These are phyloP conservation scores for Gisinianus flammeolus DNA, from an alignment of 2,888 invertebrate genomes.

Conservation along the genomic window DNA sequence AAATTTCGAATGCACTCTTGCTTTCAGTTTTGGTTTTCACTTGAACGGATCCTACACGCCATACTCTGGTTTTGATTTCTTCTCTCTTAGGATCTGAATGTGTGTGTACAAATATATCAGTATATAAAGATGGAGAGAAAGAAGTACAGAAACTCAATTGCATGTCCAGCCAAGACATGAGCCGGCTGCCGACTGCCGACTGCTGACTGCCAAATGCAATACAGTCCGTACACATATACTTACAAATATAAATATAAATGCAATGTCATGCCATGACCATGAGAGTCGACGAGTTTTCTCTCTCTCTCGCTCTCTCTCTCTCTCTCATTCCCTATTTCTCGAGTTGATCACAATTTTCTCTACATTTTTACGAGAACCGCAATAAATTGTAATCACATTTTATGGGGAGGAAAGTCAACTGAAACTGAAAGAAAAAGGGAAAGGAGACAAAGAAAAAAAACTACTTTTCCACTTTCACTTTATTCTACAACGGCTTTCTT, in stretches of 20 bases:
- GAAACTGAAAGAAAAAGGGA: neutral
- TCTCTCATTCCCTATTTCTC: neutral
- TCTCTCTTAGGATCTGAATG: neutral
- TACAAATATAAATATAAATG: neutral
- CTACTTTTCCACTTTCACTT: neutral
- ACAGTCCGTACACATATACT: too few species aligned
- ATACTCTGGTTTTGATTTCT: neutral
- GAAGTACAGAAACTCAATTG: too few species aligned
- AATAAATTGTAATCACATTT: slow-evolving; percentile 4
- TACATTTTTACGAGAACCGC: neutral
- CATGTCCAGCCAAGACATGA: too few species aligned
- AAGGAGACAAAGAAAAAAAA: neutral
- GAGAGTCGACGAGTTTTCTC: too few species aligned
- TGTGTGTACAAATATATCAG: neutral
- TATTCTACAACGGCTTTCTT: neutral
- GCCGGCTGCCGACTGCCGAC: too few species aligned
- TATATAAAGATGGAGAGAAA: neutral
- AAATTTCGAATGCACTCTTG: neutral
- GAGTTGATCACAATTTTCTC: neutral
- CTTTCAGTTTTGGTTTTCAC: neutral
- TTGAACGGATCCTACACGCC: neutral
- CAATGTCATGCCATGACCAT: neutral
- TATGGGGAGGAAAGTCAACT: neutral
- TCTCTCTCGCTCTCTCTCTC: slow-evolving; percentile 21
- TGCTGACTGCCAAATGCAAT: too few species aligned